Percentiles rank a stretch among this genome's conserved stretches.
These are phyloP conservation scores for Hippocampus comes DNA, from an alignment of 2,113 vertebrate genomes.

Conservation along the genomic window DNA sequence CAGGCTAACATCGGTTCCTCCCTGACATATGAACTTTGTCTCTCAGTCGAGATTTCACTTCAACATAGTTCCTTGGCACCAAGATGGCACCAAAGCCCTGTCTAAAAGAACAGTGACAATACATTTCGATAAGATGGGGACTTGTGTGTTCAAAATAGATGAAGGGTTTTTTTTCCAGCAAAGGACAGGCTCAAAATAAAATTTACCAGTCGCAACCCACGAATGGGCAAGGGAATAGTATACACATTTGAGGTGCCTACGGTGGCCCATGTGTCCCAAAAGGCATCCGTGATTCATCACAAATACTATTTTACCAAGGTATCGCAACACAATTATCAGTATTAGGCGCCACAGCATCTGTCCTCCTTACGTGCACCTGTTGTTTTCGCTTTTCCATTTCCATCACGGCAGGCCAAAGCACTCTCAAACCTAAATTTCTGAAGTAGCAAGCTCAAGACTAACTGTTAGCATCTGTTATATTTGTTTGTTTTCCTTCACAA, in stretches of 20 bases:
- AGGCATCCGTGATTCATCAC: not conserved
- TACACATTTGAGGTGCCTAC: not conserved
- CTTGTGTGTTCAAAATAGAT: no score
- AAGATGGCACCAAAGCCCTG: no score
- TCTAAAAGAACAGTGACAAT: no score
- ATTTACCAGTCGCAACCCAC: no score
- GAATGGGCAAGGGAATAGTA: no score
- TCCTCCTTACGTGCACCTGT: slow-evolving; percentile 13
- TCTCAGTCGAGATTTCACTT: no score
- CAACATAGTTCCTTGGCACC: no score
- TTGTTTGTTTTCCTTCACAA: slow-evolving; percentile 40
- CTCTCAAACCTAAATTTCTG: slow-evolving; percentile 39
- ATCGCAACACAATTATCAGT: not conserved
- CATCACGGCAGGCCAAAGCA: slow-evolving; percentile 27
- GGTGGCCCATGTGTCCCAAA: not conserved
- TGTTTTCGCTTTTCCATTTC: slow-evolving; percentile 17
- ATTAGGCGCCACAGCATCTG: slow-evolving; percentile 1
- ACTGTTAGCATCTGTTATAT: slow-evolving; percentile 33
- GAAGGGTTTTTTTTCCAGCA: no score
- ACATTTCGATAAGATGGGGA: no score
- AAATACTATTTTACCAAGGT: not conserved
- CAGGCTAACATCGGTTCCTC: not conserved
- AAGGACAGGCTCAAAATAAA: no score
- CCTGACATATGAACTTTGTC: no score
- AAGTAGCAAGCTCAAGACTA: slow-evolving; percentile 52